Evolutionary conservation across 2,888 invertebrate species (phyloP).

Genomic region (Synanthedon andrenaeformis): DNA sequence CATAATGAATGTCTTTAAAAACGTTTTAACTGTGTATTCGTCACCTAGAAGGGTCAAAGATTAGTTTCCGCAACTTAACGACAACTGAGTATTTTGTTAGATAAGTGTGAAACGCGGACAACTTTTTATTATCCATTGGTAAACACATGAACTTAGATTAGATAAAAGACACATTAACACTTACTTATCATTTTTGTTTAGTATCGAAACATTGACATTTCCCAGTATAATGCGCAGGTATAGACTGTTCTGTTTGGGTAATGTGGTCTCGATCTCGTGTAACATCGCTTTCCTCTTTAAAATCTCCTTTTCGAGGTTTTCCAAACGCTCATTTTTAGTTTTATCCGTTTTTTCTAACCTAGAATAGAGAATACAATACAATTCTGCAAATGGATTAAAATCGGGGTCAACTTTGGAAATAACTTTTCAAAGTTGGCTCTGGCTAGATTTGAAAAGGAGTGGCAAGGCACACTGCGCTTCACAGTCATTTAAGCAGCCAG

Average conservation of each 20-base stretch:
- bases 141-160: neutral
- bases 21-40: too few species aligned
- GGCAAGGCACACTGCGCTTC: too few species aligned
- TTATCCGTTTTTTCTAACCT: slow-evolving; percentile 51
- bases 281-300: slow-evolving; percentile 86
- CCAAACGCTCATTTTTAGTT: slow-evolving; percentile 68
- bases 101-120: too few species aligned
- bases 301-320: slow-evolving; percentile 80
- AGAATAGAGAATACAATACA: slow-evolving; percentile 3
- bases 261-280: slow-evolving; percentile 90
- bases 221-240: slow-evolving; percentile 93
- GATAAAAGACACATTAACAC: slow-evolving; percentile 23
- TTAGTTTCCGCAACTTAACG: too few species aligned
- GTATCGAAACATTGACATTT: slow-evolving; percentile 96
- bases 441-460: too few species aligned
- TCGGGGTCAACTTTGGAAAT: too few species aligned
- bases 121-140: neutral
- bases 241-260: slow-evolving; percentile 92
- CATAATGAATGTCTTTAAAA: too few species aligned
- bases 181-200: slow-evolving; percentile 96
- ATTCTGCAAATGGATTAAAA: neutral
- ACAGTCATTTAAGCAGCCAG: too few species aligned
- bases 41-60: too few species aligned
- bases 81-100: too few species aligned
- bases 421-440: too few species aligned